Evolutionary conservation across 1,140 invertebrate species (phyloP), one percentile per base, ranked within the genome.

Genomic region (Lysiphlebus fabarum): DNA sequence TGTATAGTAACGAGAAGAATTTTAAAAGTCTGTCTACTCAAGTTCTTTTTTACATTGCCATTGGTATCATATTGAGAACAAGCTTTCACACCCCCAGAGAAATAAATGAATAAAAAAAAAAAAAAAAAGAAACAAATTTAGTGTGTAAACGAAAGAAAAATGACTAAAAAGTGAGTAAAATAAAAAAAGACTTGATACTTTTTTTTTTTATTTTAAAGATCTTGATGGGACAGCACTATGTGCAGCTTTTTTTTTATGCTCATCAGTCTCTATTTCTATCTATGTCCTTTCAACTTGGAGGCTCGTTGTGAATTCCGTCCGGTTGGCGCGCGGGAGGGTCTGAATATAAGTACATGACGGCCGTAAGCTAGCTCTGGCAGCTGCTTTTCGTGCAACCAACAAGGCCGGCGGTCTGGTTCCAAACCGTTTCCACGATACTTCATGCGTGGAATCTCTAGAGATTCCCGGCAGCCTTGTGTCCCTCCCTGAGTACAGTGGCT

Each of bases 371-470:
- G 68, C 72, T n/a, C n/a, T 70, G 69, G 71, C 73, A 74, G 71
- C 75, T 74, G 74, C 69, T 70, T 74, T 72, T 70, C 70, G 74
- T 71, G 69, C 68, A 67, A 71, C 69, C 70, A 72, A 72, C 73
- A 67, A 74, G 72, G 66, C 68, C 67, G 68, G 65, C 67, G 67
- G 65, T 64, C 65, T 64, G 62, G 67, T 69, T 69, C 62, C 67
- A 66, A 67, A 67, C 71, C 65, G 63, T 51, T 51, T 72, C 67
- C 68, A 67, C 64, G 61, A 50, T 62, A 66, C 72, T 70, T 65
- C 69, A 70, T 69, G 70, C 73, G 67, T 74, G 73, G 72, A 76
- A 76, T 76, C 74, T 72, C 73, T 67, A 62, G 70, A 73, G 67
- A 70, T 71, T 67, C 64, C 53, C 63, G 45, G 37, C 67, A 62